phyloP scores from a whole-genome alignment of 2,888 invertebrate genomes.

The Chalcosyrphus nemorum region DNA sequence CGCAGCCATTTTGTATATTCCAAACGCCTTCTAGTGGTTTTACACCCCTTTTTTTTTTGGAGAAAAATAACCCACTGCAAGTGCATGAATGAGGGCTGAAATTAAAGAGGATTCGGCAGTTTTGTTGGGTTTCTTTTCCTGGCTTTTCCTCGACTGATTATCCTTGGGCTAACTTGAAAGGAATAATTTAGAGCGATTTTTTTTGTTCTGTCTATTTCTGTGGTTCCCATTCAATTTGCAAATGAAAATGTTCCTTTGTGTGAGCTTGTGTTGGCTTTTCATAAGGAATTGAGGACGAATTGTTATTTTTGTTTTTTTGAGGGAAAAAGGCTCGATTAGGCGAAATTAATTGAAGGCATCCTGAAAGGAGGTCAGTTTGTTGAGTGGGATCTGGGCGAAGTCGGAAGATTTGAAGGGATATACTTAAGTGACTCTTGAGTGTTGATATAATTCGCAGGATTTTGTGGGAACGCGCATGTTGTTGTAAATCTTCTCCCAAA shows the following conservation, averaged over 20 bases:
- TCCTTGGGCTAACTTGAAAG: conserved; percentile 21
- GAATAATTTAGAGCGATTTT: conserved; percentile 1
- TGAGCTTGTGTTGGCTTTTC: neutral
- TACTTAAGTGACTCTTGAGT: neutral
- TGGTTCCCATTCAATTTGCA: conserved; percentile 19
- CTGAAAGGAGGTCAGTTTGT: conserved; percentile 4
- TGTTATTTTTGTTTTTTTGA: too few relatives aligned
- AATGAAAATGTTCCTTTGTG: conserved; percentile 40
- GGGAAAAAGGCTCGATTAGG: neutral
- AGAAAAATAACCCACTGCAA: neutral
- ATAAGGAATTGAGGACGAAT: neutral
- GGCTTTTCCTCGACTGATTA: neutral
- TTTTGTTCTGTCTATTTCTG: neutral
- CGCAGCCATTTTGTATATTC: neutral
- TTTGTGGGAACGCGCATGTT: too few relatives aligned
- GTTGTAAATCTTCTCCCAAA: too few relatives aligned
- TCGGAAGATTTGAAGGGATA: too few relatives aligned
- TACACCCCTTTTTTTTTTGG: neutral
- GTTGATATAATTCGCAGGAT: too few relatives aligned
- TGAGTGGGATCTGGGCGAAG: neutral
- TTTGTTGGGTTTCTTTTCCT: neutral
- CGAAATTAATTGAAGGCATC: conserved; percentile 23
- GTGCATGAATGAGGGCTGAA: neutral
- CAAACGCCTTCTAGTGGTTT: neutral
- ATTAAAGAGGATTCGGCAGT: neutral